Base-by-base conservation (phyloP, 1,140 invertebrate species). In the Drosophila busckii region DNA sequence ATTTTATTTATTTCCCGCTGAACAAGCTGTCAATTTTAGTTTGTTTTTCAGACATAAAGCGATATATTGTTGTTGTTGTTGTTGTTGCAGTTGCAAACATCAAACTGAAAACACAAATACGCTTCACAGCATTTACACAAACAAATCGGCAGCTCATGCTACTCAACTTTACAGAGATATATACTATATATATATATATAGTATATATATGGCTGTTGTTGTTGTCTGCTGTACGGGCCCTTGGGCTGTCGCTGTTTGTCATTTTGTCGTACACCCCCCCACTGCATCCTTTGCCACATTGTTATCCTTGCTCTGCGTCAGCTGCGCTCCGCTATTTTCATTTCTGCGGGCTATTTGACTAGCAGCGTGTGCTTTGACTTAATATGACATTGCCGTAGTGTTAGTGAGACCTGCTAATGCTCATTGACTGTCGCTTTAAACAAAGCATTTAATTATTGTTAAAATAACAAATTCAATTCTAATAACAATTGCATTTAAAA, bases 21-120 rank as follows among this genome's bases (percentile, higher is more conserved):
- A 61, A 60, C 68, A 58, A 82, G 69, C 76, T 80, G 75, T 82
- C 75, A 82, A 75, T 80, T 82, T 67, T 65, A 75, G 55, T 82
- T 70, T 49, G 65, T 64, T 65, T 65, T 80, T 61, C 41, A 45
- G 41, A 40, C 40, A 46, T 23, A 52, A 55, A 48, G 52, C 32
- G n/a, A n/a, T n/a, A n/a, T n/a, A 35, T 40, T 45, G 20, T 35
- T 26, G 10, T 49, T 46, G 44, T 42, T 31, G 9, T 48, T 62
- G 64, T 32, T 42, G 16, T 60, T 56, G 52, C 48, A 52, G 52
- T 63, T 45, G 5, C 59, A 40, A 67, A 60, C 69, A 42, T 82
- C 75, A 75, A 73, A 82, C 82, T 82, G 76, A 70, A 82, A 83
- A 82, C 63, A 83, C 49, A 45, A 60, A 41, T 70, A 60, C 69